Evolutionary conservation across 2,888 invertebrate species (phyloP), one percentile per base, ranked within the genome.

Genomic region (Lasioglossum villosulum): DNA sequence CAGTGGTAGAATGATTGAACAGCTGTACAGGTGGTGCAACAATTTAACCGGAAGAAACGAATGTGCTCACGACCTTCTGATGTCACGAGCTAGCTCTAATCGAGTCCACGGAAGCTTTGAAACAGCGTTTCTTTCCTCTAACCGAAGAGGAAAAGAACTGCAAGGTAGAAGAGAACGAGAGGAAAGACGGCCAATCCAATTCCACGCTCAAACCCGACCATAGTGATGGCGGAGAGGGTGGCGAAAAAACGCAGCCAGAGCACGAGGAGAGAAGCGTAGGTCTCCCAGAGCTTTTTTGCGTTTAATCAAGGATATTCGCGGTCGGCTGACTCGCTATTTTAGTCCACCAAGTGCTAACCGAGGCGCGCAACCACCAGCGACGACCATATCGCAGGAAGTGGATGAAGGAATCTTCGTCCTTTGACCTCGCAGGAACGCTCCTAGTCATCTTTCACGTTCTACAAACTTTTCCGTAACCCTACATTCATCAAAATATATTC

Each of bases 271-370:
- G 12, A n/a, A 56, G 76, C 83, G 78, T 84, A 78, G 85, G 81
- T 90, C 87, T 85, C 87, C 84, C 87, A 81, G 82, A 76, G 91
- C 90, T 94, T 94, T 94, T 93, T 93, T 93, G 92, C 92, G 92
- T 94, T 95, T 95, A 95, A 95, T 95, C 95, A 95, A 94, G 94
- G 93, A 94, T 94, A 94, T 94, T 95, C 94, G 93, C 93, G 95
- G 94, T 94, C 92, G 94, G 91, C 93, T 94, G 90, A 83, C 84
- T 91, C 88, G 86, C 91, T 90, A 90, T 90, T 90, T 90, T 85
- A 90, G 91, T 88, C 83, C 82, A 84, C 91, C 90, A 84, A 90
- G 86, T 86, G 86, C 75, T 88, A 90, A 91, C 89, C 88, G 91
- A 90, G 85, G 87, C 84, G 91, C 86, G 86, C 91, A 88, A 90